These are phyloP conservation scores for Melitaea cinxia DNA, from an alignment of 1,140 invertebrate species.

Conservation along the genomic window DNA sequence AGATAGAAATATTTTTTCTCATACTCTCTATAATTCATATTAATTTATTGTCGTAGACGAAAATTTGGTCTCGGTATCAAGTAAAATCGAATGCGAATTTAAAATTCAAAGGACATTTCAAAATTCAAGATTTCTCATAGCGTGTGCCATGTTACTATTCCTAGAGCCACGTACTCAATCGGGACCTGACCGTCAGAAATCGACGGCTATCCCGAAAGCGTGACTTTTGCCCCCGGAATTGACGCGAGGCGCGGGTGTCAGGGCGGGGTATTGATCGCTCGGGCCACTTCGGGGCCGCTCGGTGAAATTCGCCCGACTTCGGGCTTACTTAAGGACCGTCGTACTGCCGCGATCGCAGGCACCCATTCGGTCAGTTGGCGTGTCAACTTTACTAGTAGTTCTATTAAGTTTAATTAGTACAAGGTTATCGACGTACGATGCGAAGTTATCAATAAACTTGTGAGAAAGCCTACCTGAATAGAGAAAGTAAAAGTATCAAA, in stretches of 20 bases:
- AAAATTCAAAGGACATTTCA: slow-evolving; percentile 28
- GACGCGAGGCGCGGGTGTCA: slow-evolving; percentile 59
- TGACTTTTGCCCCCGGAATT: slow-evolving; percentile 76
- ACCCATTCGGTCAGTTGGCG: slow-evolving; percentile 59
- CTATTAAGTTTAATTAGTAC: slow-evolving; percentile 67
- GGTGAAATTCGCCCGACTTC: slow-evolving; percentile 51
- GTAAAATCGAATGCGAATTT: slow-evolving; percentile 16
- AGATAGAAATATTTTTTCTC: no score
- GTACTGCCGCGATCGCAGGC: slow-evolving; percentile 44
- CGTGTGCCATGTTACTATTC: slow-evolving; percentile 21
- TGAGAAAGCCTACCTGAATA: background rate
- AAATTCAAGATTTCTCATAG: slow-evolving; percentile 33
- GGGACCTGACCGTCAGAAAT: slow-evolving; percentile 63
- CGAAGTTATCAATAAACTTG: background rate
- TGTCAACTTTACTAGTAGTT: slow-evolving; percentile 21
- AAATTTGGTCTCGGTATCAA: background rate
- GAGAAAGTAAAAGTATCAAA: background rate
- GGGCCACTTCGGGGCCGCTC: slow-evolving; percentile 52
- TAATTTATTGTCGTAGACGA: no score
- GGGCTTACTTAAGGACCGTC: slow-evolving; percentile 54
- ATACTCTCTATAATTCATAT: no score
- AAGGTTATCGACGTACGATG: slow-evolving; percentile 55
- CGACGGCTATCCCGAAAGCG: slow-evolving; percentile 68
- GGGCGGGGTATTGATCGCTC: slow-evolving; percentile 71
- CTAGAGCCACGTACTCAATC: slow-evolving; percentile 54